Evolutionary conservation across 2,113 vertebrate genomes (phyloP).

Genomic region (Cochlearius cochlearius): DNA sequence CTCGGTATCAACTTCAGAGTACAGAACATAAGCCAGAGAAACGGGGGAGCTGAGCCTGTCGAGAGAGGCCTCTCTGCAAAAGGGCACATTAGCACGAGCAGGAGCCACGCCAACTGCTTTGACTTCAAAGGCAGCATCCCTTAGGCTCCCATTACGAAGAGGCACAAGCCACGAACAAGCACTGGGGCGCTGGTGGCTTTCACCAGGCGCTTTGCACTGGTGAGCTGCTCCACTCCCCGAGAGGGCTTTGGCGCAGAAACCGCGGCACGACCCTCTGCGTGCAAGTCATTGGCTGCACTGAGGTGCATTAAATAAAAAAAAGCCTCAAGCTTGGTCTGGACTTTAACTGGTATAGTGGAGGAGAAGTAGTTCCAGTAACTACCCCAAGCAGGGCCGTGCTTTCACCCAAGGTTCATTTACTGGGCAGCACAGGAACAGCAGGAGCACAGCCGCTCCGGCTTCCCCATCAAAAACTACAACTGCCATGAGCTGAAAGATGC

Average conservation of each 20-base stretch:
- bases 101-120: neutral
- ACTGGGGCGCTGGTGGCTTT: neutral
- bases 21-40: neutral
- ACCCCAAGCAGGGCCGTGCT: neutral
- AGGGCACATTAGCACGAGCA: neutral
- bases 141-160: neutral
- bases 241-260: neutral
- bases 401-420: no score
- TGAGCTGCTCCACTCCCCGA: neutral
- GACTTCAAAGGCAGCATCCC: neutral
- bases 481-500: neutral
- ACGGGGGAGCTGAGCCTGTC: accelerated
- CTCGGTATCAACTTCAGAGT: neutral
- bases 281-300: accelerated
- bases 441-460: neutral
- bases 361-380: neutral
- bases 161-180: neutral
- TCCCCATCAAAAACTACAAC: neutral
- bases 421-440: neutral
- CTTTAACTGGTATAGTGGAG: accelerated
- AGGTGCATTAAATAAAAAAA: no score
- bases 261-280: neutral
- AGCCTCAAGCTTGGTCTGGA: neutral
- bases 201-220: neutral
- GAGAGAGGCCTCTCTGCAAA: neutral